phyloP scores from a whole-genome alignment of 2,888 invertebrate genomes.

The Epinotia nisella region DNA sequence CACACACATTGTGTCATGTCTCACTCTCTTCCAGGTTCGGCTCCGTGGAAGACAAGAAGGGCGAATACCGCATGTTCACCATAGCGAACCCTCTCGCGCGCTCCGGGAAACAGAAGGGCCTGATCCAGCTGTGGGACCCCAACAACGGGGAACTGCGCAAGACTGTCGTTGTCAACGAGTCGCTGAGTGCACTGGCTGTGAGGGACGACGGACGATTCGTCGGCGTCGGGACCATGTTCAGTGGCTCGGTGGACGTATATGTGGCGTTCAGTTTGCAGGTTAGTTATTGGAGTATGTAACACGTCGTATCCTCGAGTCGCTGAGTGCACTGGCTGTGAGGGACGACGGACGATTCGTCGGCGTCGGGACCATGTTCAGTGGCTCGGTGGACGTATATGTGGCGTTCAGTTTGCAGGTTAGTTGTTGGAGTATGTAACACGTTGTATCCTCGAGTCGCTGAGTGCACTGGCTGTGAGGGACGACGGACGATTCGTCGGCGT shows the following conservation, averaged over 20 bases:
- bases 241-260: slow-evolving; percentile 95
- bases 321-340: slow-evolving; percentile 93
- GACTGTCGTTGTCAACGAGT: slow-evolving; percentile 87
- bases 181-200: slow-evolving; percentile 93
- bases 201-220: slow-evolving; percentile 96
- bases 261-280: slow-evolving; percentile 96
- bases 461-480: slow-evolving; percentile 94
- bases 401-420: slow-evolving; percentile 94
- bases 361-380: slow-evolving; percentile 96
- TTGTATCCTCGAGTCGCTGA: slow-evolving; percentile 86
- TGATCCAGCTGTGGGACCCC: slow-evolving; percentile 90
- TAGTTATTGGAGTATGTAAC: background rate
- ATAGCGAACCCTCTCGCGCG: slow-evolving; percentile 92
- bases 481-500: slow-evolving; percentile 96
- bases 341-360: slow-evolving; percentile 97
- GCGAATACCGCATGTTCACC: slow-evolving; percentile 88
- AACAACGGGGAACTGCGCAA: slow-evolving; percentile 84
- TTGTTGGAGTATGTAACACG: no score
- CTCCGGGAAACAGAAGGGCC: slow-evolving; percentile 89
- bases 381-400: slow-evolving; percentile 95
- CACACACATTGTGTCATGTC: background rate
- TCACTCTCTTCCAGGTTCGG: slow-evolving; percentile 85
- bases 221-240: slow-evolving; percentile 96
- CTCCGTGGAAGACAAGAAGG: slow-evolving; percentile 87
- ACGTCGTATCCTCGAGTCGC: slow-evolving; percentile 82